Evolutionary conservation across 2,797 vertebrate genomes (phyloP).

Genomic region (Lateolabrax maculatus): DNA sequence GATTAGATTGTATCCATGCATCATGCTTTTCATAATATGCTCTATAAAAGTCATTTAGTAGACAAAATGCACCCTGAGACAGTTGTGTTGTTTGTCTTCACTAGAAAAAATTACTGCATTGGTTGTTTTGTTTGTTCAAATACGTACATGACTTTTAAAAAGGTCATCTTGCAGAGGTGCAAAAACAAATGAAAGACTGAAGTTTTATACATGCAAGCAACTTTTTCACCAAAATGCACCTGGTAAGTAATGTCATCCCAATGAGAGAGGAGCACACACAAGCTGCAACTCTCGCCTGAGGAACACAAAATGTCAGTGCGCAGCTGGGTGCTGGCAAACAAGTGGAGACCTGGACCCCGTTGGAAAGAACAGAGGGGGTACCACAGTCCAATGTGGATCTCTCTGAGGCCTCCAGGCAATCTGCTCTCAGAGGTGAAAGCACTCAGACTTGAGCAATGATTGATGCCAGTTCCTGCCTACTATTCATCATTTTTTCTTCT

Average conservation of each 20-base stretch:
- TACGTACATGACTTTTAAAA: neutral
- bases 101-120: neutral
- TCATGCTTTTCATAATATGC: neutral
- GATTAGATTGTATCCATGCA: neutral
- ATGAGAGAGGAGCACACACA: neutral
- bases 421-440: constrained; percentile 19
- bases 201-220: neutral
- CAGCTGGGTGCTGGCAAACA: constrained; percentile 29
- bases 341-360: neutral
- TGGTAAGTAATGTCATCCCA: neutral
- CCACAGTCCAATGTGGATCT: constrained; percentile 2
- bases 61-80: neutral
- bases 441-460: constrained; percentile 23
- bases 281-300: neutral
- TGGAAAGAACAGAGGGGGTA: constrained; percentile 12
- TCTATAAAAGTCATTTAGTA: neutral
- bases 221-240: neutral
- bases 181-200: too few species aligned
- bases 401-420: constrained; percentile 23
- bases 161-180: neutral
- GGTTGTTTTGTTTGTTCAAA: neutral
- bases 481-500: constrained; percentile 17
- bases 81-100: neutral
- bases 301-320: constrained; percentile 8
- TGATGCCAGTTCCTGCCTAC: constrained; percentile 1